A percentile compares a stretch with the other conserved stretches of the same genome.
These are phyloP conservation scores for Nemotelus nigrinus DNA, from an alignment of 2,888 invertebrate genomes.

Conservation along the genomic window DNA sequence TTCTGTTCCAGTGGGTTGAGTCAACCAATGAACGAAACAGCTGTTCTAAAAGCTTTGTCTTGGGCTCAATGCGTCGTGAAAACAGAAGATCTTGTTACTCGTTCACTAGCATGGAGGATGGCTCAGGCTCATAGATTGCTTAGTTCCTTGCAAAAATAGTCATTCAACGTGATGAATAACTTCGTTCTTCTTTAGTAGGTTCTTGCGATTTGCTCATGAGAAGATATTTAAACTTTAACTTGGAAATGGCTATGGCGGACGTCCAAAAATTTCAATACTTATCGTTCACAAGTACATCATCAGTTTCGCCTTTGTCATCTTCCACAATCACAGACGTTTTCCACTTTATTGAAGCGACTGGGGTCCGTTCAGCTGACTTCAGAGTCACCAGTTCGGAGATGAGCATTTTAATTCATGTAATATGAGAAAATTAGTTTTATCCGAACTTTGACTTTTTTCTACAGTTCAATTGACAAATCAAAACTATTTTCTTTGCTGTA, in stretches of 20 bases:
- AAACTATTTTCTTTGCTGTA: too few species aligned
- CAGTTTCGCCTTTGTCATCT: constrained; percentile 55
- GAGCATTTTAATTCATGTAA: too few species aligned
- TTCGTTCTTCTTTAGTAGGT: constrained; percentile 19
- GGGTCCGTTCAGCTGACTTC: constrained; percentile 28
- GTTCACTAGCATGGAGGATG: not conserved
- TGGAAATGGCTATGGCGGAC: constrained; percentile 58
- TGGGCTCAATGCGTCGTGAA: not conserved
- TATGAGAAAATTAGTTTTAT: too few species aligned
- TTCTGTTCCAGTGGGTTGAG: not conserved
- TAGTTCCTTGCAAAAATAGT: constrained; percentile 11
- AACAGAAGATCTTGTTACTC: not conserved
- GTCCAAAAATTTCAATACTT: constrained; percentile 49
- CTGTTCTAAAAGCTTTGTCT: not conserved
- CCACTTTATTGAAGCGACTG: constrained; percentile 45
- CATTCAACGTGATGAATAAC: constrained; percentile 2
- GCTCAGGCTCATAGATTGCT: constrained; percentile 35
- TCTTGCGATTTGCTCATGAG: constrained; percentile 53
- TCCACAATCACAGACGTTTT: constrained; percentile 56
- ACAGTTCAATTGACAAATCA: too few species aligned
- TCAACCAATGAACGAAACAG: constrained; percentile 19
- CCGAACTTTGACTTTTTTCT: too few species aligned
- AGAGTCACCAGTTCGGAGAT: constrained; percentile 40
- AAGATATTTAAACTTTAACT: constrained; percentile 59
- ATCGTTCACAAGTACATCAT: constrained; percentile 40